Base-by-base conservation (phyloP, 2,113 vertebrate species). In the Ptychochromis oligacanthus region DNA sequence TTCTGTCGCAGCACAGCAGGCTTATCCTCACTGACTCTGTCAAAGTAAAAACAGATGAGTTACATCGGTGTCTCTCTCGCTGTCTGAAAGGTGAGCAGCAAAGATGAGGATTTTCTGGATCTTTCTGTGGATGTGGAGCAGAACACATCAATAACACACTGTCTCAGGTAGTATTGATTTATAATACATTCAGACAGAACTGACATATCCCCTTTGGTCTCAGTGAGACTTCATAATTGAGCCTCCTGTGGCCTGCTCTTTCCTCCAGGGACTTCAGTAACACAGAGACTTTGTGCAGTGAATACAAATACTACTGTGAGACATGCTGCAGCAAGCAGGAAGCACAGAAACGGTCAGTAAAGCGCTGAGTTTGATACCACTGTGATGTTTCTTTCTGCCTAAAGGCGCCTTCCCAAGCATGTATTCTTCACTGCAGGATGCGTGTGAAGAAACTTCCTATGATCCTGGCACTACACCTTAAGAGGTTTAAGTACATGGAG, bases 51-150 rank as follows among this genome's bases (percentile, higher is more conserved):
- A 59, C 65, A 15, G 38, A 43, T 18, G 1, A 55, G 22, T 79
- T 38, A 54, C 61, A 28, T 55, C 4, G 1, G 6, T 55, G 6
- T 80, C 43, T 77, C 60, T 38, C 18, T 56, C 81, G 81, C 84
- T 94, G 74, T 91, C 22, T 83, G 89, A 82, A 94, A 99, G 98
- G 97, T 99, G 90, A 99, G 98, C 96, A 99, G 98, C 94, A 99
- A 99, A 97, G 98, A 99, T 89, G 98, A 99, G 95, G 98, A 99
- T 94, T 99, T 99, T 92, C 96, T 99, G 93, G 98, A 99, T 91
- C 97, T 99, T 82, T 99, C 98, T 89, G 98, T 99, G 88, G 98
- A 99, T 72, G 98, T 99, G 93, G 98, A 99, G 91, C 98, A 99
- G 94, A 99, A 99, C 87, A 99, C 98, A 55, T 99, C 98, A 13